Percentiles rank a stretch among this genome's conserved stretches.
phyloP scores from a whole-genome alignment of 1,140 invertebrate genomes.

The Thereuonema tuberculata region DNA sequence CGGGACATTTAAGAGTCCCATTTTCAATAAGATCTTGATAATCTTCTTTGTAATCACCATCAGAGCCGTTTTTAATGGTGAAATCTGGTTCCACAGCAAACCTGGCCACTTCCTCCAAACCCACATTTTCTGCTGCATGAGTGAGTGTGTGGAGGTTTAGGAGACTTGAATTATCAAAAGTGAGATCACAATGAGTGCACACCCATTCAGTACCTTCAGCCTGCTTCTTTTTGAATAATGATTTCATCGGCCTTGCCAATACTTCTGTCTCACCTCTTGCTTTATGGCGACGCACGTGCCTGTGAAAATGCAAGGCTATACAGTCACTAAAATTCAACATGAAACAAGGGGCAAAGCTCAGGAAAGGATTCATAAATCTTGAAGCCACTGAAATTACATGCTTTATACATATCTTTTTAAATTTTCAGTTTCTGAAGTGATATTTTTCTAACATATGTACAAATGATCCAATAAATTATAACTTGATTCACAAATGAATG shows the following conservation, averaged over 20 bases:
- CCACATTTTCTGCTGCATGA: conserved; percentile 35
- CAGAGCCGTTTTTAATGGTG: conserved; percentile 10
- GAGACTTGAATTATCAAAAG: conserved; percentile 39
- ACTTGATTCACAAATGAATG: too few relatives aligned
- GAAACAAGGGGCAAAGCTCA: too few relatives aligned
- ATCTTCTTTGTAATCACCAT: conserved; percentile 20
- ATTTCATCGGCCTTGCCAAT: conserved; percentile 24
- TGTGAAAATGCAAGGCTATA: neutral
- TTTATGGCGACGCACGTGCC: conserved; percentile 20
- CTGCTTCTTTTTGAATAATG: conserved; percentile 26
- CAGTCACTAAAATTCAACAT: too few relatives aligned
- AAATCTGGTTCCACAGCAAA: conserved; percentile 26
- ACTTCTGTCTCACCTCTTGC: conserved; percentile 22
- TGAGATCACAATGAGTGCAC: conserved; percentile 41
- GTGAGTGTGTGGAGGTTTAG: conserved; percentile 41
- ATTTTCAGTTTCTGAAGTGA: too few relatives aligned
- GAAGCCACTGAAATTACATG: too few relatives aligned
- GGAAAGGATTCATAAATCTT: too few relatives aligned
- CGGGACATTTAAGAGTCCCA: conserved; percentile 28
- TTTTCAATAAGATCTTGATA: neutral
- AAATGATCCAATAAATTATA: too few relatives aligned
- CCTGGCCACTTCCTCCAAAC: conserved; percentile 16
- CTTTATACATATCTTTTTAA: too few relatives aligned
- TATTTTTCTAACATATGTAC: too few relatives aligned
- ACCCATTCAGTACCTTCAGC: conserved; percentile 35